These are phyloP conservation scores for Kuschelorhynchus macadamiae DNA, from an alignment of 2,888 invertebrate species.

Conservation along the genomic window DNA sequence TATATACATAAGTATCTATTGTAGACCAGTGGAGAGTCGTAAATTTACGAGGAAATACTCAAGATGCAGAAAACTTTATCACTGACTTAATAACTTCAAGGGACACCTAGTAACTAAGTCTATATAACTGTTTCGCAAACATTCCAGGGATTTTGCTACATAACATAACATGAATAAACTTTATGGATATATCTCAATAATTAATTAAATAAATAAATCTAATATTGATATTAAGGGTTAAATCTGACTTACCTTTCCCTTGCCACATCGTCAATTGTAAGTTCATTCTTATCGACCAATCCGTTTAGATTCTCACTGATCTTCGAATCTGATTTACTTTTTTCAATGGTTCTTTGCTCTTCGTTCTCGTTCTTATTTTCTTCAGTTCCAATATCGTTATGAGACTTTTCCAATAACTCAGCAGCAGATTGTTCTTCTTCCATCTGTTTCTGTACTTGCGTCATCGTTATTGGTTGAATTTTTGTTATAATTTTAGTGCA, in stretches of 20 bases:
- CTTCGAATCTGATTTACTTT: constrained; percentile 79
- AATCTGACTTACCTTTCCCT: constrained; percentile 57
- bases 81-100: too few relatives aligned
- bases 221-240: too few relatives aligned
- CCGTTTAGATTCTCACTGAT: constrained; percentile 69
- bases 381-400: constrained; percentile 6
- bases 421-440: constrained; percentile 49
- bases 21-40: too few relatives aligned
- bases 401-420: constrained; percentile 50
- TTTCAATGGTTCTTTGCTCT: constrained; percentile 69
- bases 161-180: too few relatives aligned
- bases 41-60: too few relatives aligned
- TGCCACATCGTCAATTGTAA: constrained; percentile 62
- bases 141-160: too few relatives aligned
- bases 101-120: too few relatives aligned
- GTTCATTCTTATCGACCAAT: constrained; percentile 64
- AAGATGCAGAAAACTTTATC: too few relatives aligned
- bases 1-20: too few relatives aligned
- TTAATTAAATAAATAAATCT: too few relatives aligned
- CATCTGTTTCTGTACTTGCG: constrained; percentile 54
- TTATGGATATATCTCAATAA: too few relatives aligned
- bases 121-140: too few relatives aligned
- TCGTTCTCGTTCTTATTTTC: constrained; percentile 52
- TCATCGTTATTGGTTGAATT: constrained; percentile 77
- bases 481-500: constrained; percentile 82